phyloP scores from a whole-genome alignment of 30 jellyfish, hydroid and myxozoan genomes.

The Hydractinia symbiolongicarpus region DNA sequence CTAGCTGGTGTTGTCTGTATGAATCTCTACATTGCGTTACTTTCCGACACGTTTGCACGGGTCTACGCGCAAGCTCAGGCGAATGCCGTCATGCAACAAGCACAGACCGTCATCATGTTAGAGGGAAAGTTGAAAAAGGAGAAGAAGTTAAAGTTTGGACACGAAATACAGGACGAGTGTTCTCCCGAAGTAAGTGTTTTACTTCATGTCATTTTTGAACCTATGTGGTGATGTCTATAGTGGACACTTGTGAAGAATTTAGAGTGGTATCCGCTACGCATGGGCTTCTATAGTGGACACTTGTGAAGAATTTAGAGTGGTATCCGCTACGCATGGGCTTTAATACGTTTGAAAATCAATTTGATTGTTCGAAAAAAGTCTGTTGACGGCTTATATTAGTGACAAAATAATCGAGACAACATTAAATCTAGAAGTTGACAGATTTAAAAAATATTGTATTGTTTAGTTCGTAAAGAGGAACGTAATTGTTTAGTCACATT shows the following conservation, averaged over 20 bases:
- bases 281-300: too few species aligned
- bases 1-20: slow-evolving; percentile 91
- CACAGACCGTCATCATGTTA: slow-evolving; percentile 65
- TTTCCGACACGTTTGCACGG: slow-evolving; percentile 91
- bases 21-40: slow-evolving; percentile 91
- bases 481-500: background rate
- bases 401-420: too few species aligned
- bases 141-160: slow-evolving; percentile 81
- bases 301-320: too few species aligned
- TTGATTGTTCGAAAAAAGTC: too few species aligned
- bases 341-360: too few species aligned
- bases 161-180: slow-evolving; percentile 78
- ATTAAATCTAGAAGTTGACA: too few species aligned
- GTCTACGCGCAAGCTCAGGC: slow-evolving; percentile 99
- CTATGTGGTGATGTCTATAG: background rate
- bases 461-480: too few species aligned
- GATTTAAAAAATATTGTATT: too few species aligned
- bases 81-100: slow-evolving; percentile 98
- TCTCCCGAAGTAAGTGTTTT: slow-evolving; percentile 81
- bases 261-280: too few species aligned
- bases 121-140: slow-evolving; percentile 68
- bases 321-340: too few species aligned
- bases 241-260: too few species aligned
- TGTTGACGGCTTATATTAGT: too few species aligned
- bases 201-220: background rate